Evolutionary conservation across 2,888 invertebrate species (phyloP).

Genomic region (Parascotia fuliginaria): DNA sequence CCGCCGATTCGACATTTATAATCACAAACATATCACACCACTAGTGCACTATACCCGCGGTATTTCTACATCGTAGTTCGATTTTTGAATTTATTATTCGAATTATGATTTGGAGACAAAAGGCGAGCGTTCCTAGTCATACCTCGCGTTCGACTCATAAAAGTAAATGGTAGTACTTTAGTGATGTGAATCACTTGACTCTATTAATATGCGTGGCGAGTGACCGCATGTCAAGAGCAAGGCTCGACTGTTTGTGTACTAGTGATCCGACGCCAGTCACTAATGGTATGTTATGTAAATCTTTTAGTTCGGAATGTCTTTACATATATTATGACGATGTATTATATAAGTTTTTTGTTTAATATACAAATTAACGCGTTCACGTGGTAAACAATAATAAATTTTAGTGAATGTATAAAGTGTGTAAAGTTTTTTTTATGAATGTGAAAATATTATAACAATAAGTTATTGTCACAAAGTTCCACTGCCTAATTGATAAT

Average conservation of each 20-base stretch:
- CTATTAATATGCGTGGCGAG: slow-evolving; percentile 84
- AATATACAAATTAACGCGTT: slow-evolving; percentile 4
- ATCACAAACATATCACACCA: slow-evolving; percentile 52
- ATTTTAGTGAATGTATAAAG: not conserved
- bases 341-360: slow-evolving; percentile 19
- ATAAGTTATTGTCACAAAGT: slow-evolving; percentile 8
- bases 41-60: slow-evolving; percentile 42
- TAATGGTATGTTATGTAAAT: slow-evolving; percentile 63
- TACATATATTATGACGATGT: slow-evolving; percentile 15
- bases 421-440: not conserved
- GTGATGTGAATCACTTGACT: slow-evolving; percentile 73
- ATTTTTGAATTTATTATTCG: slow-evolving; percentile 44
- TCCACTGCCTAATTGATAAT: slow-evolving; percentile 3
- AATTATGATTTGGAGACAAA: slow-evolving; percentile 49
- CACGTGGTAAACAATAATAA: slow-evolving; percentile 2
- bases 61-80: slow-evolving; percentile 42
- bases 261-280: slow-evolving; percentile 45
- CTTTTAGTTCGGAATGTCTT: slow-evolving; percentile 31
- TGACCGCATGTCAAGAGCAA: slow-evolving; percentile 83
- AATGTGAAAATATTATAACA: slow-evolving; percentile 1
- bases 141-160: slow-evolving; percentile 73
- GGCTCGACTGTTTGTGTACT: slow-evolving; percentile 63
- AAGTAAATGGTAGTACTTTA: slow-evolving; percentile 67
- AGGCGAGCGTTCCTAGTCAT: slow-evolving; percentile 61
- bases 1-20: slow-evolving; percentile 62